phyloP scores from a whole-genome alignment of 2,797 vertebrate genomes.

The Channallabes apus region DNA sequence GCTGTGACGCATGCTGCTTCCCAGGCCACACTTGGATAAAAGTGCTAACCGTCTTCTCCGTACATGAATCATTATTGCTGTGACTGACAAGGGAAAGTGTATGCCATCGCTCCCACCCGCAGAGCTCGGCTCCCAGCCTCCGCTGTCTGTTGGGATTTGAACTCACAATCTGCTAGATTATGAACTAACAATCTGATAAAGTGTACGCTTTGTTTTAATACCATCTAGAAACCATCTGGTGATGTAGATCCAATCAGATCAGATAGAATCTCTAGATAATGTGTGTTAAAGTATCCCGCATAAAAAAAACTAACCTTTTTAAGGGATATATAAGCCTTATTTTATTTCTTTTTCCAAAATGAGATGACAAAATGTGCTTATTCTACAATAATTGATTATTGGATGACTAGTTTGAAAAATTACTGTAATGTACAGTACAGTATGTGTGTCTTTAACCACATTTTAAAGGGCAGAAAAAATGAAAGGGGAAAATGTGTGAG shows the following conservation, averaged over 20 bases:
- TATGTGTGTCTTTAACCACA: constrained; percentile 9
- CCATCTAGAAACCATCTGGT: neutral
- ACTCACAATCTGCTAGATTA: neutral
- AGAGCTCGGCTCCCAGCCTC: neutral
- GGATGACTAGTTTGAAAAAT: constrained; percentile 31
- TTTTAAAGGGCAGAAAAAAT: constrained; percentile 21
- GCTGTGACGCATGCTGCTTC: neutral
- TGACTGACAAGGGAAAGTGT: neutral
- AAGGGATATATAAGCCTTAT: neutral
- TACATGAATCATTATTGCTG: neutral
- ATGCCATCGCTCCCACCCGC: neutral
- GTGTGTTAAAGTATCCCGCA: neutral
- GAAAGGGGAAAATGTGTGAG: constrained; percentile 22
- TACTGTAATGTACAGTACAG: neutral
- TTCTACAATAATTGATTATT: constrained; percentile 26
- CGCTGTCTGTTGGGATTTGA: neutral
- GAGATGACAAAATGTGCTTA: neutral
- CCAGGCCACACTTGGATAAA: neutral
- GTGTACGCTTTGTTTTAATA: no score
- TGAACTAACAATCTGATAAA: neutral
- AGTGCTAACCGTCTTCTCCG: neutral
- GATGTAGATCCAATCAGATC: neutral
- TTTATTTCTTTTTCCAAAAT: neutral
- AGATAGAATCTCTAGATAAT: neutral
- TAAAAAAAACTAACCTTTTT: neutral